A percentile compares a stretch with the other conserved stretches of the same genome.
Evolutionary conservation across 1,140 invertebrate genomes (phyloP).

Genomic region (Zelostemma sp.): DNA sequence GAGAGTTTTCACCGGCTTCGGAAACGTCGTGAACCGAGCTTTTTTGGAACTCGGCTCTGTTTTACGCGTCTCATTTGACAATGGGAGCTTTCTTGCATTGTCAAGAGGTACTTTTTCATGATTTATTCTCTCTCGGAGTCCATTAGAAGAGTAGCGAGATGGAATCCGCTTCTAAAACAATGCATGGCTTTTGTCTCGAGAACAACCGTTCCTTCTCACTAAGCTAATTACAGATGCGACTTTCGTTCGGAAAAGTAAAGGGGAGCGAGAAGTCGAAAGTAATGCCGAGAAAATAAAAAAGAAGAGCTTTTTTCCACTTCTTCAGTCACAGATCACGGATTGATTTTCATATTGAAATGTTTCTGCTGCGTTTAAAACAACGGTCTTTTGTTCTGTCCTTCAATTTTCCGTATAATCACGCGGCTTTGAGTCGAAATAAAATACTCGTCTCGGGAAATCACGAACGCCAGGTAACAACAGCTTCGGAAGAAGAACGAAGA

Average conservation of each 20-base stretch:
- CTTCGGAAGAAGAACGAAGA: background rate
- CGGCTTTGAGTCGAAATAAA: background rate
- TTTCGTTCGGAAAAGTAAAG: too few species aligned
- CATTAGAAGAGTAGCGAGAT: slow-evolving; percentile 2
- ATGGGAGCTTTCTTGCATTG: slow-evolving; percentile 1
- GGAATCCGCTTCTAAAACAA: background rate
- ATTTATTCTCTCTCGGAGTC: slow-evolving; percentile 1
- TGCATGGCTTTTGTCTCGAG: background rate
- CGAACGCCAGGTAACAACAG: background rate
- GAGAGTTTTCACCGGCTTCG: background rate
- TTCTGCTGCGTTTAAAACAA: background rate
- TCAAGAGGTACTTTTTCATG: background rate
- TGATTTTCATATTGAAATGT: background rate
- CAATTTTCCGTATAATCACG: background rate
- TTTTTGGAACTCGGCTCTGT: background rate
- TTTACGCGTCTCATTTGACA: slow-evolving; percentile 1
- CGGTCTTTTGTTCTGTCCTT: too few species aligned
- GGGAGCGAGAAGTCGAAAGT: too few species aligned
- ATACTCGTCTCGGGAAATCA: background rate
- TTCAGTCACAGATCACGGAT: too few species aligned
- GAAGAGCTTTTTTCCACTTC: too few species aligned
- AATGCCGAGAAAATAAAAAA: too few species aligned
- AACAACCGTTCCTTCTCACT: background rate
- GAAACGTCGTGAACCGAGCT: too few species aligned
- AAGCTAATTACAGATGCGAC: background rate